These are phyloP conservation scores for Bacillus rossius DNA, from an alignment of 1,140 invertebrate species.

Conservation along the genomic window DNA sequence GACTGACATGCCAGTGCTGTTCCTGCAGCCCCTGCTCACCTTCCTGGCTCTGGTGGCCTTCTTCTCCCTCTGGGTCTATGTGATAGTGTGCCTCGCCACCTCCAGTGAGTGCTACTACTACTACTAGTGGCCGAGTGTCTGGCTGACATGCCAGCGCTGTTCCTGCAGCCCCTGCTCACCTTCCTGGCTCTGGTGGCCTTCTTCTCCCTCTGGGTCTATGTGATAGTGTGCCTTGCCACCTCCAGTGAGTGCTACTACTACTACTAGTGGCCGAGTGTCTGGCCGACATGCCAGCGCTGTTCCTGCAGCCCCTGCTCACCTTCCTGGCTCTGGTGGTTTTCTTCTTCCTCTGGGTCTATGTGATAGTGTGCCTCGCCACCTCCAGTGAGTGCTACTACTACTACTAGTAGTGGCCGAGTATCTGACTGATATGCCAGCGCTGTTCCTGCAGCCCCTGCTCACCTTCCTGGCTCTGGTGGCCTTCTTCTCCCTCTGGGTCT, in stretches of 20 bases:
- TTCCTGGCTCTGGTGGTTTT: conserved; percentile 73
- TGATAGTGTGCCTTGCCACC: conserved; percentile 66
- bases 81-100: conserved; percentile 66
- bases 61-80: conserved; percentile 77
- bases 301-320: conserved; percentile 83
- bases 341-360: conserved; percentile 77
- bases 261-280: too few relatives aligned
- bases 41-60: conserved; percentile 73
- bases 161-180: conserved; percentile 83
- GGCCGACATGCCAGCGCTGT: conserved; percentile 75
- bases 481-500: conserved; percentile 83
- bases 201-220: conserved; percentile 77
- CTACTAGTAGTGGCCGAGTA: too few relatives aligned
- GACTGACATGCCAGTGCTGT: conserved; percentile 75
- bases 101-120: conserved; percentile 64
- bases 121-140: too few relatives aligned
- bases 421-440: conserved; percentile 72
- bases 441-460: conserved; percentile 82
- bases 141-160: conserved; percentile 75
- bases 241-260: conserved; percentile 64
- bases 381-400: conserved; percentile 64
- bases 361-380: conserved; percentile 66
- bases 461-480: conserved; percentile 72
- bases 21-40: conserved; percentile 83
- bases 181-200: conserved; percentile 73